Base-by-base conservation (phyloP, 1,140 invertebrate species). In the Coelopa frigida region DNA sequence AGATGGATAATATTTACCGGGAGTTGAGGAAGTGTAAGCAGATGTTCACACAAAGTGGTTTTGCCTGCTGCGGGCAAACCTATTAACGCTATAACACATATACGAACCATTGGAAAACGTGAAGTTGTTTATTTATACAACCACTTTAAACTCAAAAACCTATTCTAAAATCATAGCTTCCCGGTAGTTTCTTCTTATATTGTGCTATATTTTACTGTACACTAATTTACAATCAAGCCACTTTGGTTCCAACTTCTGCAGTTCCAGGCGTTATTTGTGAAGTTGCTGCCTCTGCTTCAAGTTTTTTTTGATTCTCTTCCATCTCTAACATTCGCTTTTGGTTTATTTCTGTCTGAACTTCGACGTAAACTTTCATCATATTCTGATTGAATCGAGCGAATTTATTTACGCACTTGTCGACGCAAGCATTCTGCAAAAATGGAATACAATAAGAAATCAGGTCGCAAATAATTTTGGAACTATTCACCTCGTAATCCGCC, bases 371-470 rank as follows among this genome's bases (percentile, higher is more conserved):
- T 26, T 52, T 60, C 67, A 70, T 70, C 54, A 93, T 81, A 48
- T 85, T 75, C 67, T 89, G 85, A 62, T 87, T 89, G 68, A 88
- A 83, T 67, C 89, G 90, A 31, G 91, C 70, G 63, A 84, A 92
- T 68, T 93, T 93, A 61, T 89, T 86, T 57, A 89, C 80, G 62
- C 89, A 93, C 61, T 89, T 87, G 14, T 82, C 57, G 3, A 85
- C 78, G 75, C 89, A 93, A 44, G 73, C 78, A 52, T 83, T 79
- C 80, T 84, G 63, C 24, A 71, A 67, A 29, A 47, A 23, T 42
- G 2, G 12, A 14, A 22, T 36, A 21, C 18, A 43, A 4, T n/a
- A 42, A 31, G 7, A 10, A 38, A 29, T 5, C 27, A 4, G 20
- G 18, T 31, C 29, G 21, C 14, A 15, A 18, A 17, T 27, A 18